Base-by-base conservation (phyloP, 2,888 invertebrate species). In the Flexamia atlantica region DNA sequence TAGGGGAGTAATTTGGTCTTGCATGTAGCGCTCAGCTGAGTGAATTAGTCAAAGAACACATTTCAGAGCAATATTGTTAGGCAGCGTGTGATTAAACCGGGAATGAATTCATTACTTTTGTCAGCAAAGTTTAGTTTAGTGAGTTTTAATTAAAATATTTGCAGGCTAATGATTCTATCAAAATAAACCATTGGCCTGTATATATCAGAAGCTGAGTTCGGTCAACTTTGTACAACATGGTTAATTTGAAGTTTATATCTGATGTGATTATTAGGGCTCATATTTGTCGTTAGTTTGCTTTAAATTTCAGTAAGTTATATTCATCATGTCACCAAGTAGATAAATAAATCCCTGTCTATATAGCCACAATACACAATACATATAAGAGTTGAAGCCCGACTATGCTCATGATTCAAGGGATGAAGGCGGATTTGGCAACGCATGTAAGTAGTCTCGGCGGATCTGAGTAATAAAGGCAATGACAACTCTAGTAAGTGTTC, bases 91-190 rank as follows among this genome's bases (percentile, higher is more conserved):
- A 76, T 50, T 76, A 76, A 50, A 76, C 46, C 28, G 3, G 72
- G 10, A 72, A 42, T 72, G 72, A 40, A 76, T 76, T 28, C 42
- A 76, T 76, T 76, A 76, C 76, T 76, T 42, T 23, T 76, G 42
- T 76, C 17, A 25, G 76, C 40, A 28, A 14, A 76, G 23, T 0
- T 20, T 12, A 68, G 30, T 3, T 30, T 30, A 2, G 30, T 28
- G 30, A n/a, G 36, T 32, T 72, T 72, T 46, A 23, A 76, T 76
- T 76, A 76, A 42, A 46, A 46, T 46, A 25, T 76, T 72, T 28
- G n/a, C 42, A 42, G 40, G n/a, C 25, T 25, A 76, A 72, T 42
- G 30, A 68, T 30, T 32, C n/a, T 17, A 68, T n/a, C 3, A 4
- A 10, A n/a, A 28, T 17, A 32, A 30, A 32, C 12, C 3, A 68